Base-by-base conservation (phyloP, 2,888 invertebrate genomes). In the Acheta domesticus region DNA sequence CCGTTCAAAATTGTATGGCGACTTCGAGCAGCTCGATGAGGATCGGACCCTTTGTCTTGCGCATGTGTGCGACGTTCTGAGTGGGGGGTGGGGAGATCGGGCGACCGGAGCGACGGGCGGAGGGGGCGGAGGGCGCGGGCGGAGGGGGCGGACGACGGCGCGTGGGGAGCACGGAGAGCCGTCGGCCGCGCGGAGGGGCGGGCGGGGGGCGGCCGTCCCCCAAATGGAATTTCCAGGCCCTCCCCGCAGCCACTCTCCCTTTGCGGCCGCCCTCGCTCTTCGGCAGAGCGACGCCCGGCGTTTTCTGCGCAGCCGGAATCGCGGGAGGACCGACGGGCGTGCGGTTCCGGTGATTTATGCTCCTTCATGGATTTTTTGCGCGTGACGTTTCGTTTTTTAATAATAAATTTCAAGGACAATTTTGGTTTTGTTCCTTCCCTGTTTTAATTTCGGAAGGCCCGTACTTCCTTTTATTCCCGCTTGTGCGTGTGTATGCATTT, bases 211-310 rank as follows among this genome's bases (percentile, higher is more conserved):
- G 36, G 21, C 76, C 48, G n/a, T 76, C 11, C n/a, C 48, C 49
- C 48, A 48, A 76, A 76, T 36, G 23, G 76, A 23, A 12, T 49
- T 23, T 36, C 14, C 20, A 23, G 48, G 48, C 76, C 76, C 23
- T 76, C 49, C 48, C 76, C 48, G 49, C 21, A 19, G n/a, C 20
- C 76, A 36, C 76, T 49, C 23, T 16, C 76, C 76, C 76, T 48
- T 49, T n/a, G 76, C 76, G 76, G n/a, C 49, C n/a, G 49, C 49
- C 62, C 62, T 62, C 62, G 62, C 62, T 62, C 62, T 62, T 62
- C 62, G 62, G 16, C 62, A 62, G 62, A 62, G 62, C 62, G 62
- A 62, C 16, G 62, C 62, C 62, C 62, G 14, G n/a, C 62, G 62
- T 62, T 62, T n/a, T 62, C 62, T 62, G 62, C 62, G 62, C 62